Base-by-base conservation (phyloP, 2,888 invertebrate genomes). In the Watsonalla binaria region DNA sequence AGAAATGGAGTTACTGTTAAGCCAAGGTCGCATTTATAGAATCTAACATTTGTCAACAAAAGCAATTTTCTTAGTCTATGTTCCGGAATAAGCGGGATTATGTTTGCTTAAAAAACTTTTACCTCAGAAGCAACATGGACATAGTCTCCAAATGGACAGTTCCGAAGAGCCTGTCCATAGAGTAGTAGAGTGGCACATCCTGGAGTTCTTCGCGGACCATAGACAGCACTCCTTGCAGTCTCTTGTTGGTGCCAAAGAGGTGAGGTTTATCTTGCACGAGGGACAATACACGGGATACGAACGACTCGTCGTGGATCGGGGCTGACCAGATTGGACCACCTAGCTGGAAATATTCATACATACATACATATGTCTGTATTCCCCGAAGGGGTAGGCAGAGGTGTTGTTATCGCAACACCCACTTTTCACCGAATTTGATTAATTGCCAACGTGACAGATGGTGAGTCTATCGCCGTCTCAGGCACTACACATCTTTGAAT, bases 321-420 rank as follows among this genome's bases (percentile, higher is more conserved):
- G 93, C 96, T 0, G 95, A 93, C 98, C 99, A 99, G 63, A 99
- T 94, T 0, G 99, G 99, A 0, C 99, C 99, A 8, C 97, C 97
- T 63, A 97, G 82, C 94, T 96, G 82, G 78, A 57, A 54, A 45
- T 42, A 42, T n/a, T n/a, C n/a, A n/a, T n/a, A n/a, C n/a, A n/a
- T n/a, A n/a, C n/a, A n/a, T n/a, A n/a, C n/a, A n/a, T n/a, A n/a
- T n/a, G n/a, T n/a, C n/a, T n/a, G n/a, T n/a, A n/a, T n/a, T n/a
- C n/a, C n/a, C n/a, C n/a, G n/a, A n/a, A n/a, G n/a, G n/a, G n/a
- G n/a, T n/a, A n/a, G n/a, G n/a, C n/a, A n/a, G n/a, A n/a, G n/a
- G n/a, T n/a, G n/a, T n/a, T n/a, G n/a, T n/a, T n/a, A n/a, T n/a
- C n/a, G n/a, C n/a, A n/a, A n/a, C n/a, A n/a, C n/a, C n/a, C n/a